Evolutionary conservation across 2,888 invertebrate species (phyloP), one percentile per base, ranked within the genome.

Genomic region (Deilephila porcellus): DNA sequence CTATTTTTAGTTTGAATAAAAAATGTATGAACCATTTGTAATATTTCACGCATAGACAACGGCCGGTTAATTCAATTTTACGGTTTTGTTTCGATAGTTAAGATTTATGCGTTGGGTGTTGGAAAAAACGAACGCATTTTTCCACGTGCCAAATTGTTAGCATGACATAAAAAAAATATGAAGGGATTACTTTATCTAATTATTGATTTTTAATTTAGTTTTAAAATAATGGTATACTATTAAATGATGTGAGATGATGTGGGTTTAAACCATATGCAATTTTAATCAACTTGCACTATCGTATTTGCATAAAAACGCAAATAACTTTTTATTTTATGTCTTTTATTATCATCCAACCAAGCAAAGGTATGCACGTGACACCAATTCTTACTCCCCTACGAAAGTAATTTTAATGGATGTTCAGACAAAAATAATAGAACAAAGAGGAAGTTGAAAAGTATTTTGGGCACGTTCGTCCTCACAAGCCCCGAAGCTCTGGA

Each of bases 381-480:
- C 29, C 62, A 34, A 71, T 60, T 73, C 60, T n/a, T 52, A 63
- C 63, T 59, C 37, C 45, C 29, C 34, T 45, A 25, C 29, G n/a
- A 72, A 34, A 72, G 63, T 63, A n/a, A 63, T 73, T 73, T 64
- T 56, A 74, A 74, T 56, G 34, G 56, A 56, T 70, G 53, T 78
- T 80, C 88, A 86, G 86, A 86, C 85, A 86, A 84, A 90, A 91
- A 90, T 84, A 85, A 85, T 81, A 86, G 83, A 87, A 87, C 84
- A 87, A 91, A 87, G 83, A 82, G 80, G 77, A 78, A 86, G 78
- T 83, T 85, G 82, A 77, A 84, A 89, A 90, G 91, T 92, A 92
- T 93, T 93, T 93, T 89, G 87, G 89, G 90, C 92, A 93, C 92
- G 93, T 92, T 83, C 88, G 80, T 81, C 82, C 83, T 80, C 80